These are phyloP conservation scores for Acromyrmex charruanus DNA, from an alignment of 1,140 invertebrate genomes.

Conservation along the genomic window DNA sequence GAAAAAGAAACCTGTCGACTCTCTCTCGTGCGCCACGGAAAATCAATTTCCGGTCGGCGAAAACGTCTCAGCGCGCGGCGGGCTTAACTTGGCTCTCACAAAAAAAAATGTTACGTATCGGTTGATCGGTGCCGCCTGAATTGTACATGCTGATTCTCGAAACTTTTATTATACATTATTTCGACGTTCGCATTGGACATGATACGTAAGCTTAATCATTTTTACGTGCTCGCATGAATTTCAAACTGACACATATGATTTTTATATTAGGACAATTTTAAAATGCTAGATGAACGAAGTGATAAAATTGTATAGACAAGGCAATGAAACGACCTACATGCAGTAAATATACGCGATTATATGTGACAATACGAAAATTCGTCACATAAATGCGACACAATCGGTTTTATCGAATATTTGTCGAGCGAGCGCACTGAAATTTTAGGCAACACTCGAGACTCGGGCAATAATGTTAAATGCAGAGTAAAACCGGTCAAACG, in stretches of 20 bases:
- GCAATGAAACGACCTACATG: slow-evolving; percentile 13
- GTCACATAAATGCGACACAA: slow-evolving; percentile 20
- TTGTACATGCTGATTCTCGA: slow-evolving; percentile 57
- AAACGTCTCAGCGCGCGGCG: slow-evolving; percentile 62
- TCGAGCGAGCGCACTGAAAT: not conserved
- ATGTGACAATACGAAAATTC: slow-evolving; percentile 30
- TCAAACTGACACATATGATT: not conserved
- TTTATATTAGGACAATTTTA: slow-evolving; percentile 15
- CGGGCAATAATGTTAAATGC: slow-evolving; percentile 9
- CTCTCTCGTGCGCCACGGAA: slow-evolving; percentile 41
- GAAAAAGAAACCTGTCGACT: slow-evolving; percentile 42
- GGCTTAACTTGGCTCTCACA: slow-evolving; percentile 25
- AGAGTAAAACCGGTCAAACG: not conserved
- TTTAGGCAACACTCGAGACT: slow-evolving; percentile 29
- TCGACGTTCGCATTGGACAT: not conserved
- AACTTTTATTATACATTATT: slow-evolving; percentile 14
- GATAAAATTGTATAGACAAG: not conserved
- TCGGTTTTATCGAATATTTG: slow-evolving; percentile 35
- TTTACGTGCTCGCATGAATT: not conserved
- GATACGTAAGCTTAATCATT: not conserved
- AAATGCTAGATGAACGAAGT: not conserved
- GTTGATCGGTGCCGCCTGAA: slow-evolving; percentile 61
- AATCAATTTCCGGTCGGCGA: slow-evolving; percentile 70
- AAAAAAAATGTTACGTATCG: slow-evolving; percentile 51
- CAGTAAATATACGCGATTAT: slow-evolving; percentile 13